phyloP scores from a whole-genome alignment of 2,888 invertebrate genomes.

The Odontothrips loti region DNA sequence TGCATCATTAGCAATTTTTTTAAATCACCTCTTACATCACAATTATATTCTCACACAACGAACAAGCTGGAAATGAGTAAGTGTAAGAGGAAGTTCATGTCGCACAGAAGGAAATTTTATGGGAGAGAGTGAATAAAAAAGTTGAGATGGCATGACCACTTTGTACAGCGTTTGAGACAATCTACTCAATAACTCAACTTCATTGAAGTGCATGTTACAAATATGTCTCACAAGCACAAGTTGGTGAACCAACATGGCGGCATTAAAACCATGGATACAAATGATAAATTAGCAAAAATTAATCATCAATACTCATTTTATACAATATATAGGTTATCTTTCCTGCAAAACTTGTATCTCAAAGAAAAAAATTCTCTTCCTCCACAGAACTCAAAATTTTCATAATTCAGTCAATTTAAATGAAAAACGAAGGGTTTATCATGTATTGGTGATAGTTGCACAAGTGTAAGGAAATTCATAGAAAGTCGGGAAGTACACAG shows the following conservation, averaged over 20 bases:
- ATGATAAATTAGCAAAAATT: conserved; percentile 16
- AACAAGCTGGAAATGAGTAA: neutral
- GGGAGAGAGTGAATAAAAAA: neutral
- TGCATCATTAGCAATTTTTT: neutral
- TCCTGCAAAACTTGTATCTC: neutral
- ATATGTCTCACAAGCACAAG: neutral
- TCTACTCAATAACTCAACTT: neutral
- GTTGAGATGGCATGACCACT: neutral
- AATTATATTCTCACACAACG: neutral
- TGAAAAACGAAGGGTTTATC: neutral
- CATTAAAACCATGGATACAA: neutral
- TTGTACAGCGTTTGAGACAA: neutral
- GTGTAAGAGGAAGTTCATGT: neutral
- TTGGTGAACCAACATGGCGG: neutral
- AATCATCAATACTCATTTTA: conserved; percentile 6
- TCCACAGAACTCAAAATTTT: conserved; percentile 1
- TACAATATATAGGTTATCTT: conserved; percentile 20
- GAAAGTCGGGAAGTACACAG: neutral
- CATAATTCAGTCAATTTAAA: conserved; percentile 14
- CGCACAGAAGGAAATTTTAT: neutral
- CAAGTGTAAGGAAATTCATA: neutral
- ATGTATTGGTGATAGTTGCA: neutral
- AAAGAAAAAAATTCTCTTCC: neutral
- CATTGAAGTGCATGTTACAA: neutral
- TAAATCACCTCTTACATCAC: conserved; percentile 4